A percentile compares a stretch with the other conserved stretches of the same genome.
Conservation (phyloP, 2,888 invertebrate species). For the Hirtodrosophila trivittata region DNA sequence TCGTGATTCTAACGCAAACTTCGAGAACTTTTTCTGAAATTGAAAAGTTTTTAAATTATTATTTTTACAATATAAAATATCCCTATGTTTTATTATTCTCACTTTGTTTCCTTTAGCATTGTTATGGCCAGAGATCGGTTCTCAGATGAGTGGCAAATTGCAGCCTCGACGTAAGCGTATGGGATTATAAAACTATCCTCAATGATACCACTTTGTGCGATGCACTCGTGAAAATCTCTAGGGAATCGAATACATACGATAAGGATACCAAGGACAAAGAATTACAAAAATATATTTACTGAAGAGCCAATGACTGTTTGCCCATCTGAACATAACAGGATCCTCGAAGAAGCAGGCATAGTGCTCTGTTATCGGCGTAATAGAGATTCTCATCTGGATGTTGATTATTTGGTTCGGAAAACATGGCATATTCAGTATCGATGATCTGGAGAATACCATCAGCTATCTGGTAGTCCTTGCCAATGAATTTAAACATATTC, state of each 20-base stretch:
- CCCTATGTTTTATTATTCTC: no score
- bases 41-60: conserved; percentile 33
- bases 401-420: no score
- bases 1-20: conserved; percentile 94
- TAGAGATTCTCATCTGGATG: conserved; percentile 78
- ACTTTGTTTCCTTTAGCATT: no score
- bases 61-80: no score
- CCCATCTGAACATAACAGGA: conserved; percentile 92
- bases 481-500: conserved; percentile 94
- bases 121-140: no score
- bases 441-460: conserved; percentile 87
- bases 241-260: background rate
- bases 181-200: no score
- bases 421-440: conserved; percentile 84
- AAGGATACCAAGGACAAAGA: no score
- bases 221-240: no score
- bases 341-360: conserved; percentile 92
- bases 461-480: conserved; percentile 87
- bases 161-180: no score
- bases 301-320: conserved; percentile 90
- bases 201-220: no score
- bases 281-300: no score
- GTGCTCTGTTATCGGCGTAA: conserved; percentile 89
- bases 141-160: no score
- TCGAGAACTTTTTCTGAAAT: conserved; percentile 91